Evolutionary conservation across 2,113 vertebrate genomes (phyloP).

Genomic region (Petaurus breviceps): DNA sequence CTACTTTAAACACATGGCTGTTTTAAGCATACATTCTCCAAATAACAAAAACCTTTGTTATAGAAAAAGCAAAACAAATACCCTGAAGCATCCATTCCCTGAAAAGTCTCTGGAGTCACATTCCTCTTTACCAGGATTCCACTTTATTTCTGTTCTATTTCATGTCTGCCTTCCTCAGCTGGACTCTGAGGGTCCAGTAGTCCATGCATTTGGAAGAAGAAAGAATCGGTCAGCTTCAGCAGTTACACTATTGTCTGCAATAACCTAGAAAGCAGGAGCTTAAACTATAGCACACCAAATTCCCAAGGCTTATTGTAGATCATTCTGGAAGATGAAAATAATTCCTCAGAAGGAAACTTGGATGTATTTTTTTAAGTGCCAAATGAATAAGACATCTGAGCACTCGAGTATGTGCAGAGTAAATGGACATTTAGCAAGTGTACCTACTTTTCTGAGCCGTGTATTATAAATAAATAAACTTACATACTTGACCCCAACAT

Average conservation of each 20-base stretch:
- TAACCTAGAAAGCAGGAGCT: slow-evolving; percentile 51
- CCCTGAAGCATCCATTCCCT: background rate
- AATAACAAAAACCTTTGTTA: background rate
- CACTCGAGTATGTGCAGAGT: slow-evolving; percentile 65
- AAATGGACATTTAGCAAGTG: slow-evolving; percentile 64
- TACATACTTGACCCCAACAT: slow-evolving; percentile 64
- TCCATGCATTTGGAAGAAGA: slow-evolving; percentile 39
- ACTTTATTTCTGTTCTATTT: slow-evolving; percentile 49
- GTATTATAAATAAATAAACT: slow-evolving; percentile 71
- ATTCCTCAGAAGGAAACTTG: slow-evolving; percentile 59
- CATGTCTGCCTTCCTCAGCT: background rate
- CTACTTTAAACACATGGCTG: background rate
- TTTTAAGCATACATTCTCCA: background rate
- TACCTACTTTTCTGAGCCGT: slow-evolving; percentile 57
- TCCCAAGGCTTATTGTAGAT: slow-evolving; percentile 27
- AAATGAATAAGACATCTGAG: slow-evolving; percentile 65
- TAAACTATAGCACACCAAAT: slow-evolving; percentile 23
- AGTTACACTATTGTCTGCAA: slow-evolving; percentile 29
- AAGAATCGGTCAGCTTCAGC: slow-evolving; percentile 50
- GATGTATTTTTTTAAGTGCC: slow-evolving; percentile 68
- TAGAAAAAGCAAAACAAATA: background rate
- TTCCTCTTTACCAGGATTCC: slow-evolving; percentile 10
- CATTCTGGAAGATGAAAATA: slow-evolving; percentile 62
- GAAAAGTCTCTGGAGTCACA: slow-evolving; percentile 28
- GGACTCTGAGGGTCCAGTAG: background rate